Evolutionary conservation across 92 coral and sea anemone species (phyloP).

Genomic region (Epizoanthus stellaris): DNA sequence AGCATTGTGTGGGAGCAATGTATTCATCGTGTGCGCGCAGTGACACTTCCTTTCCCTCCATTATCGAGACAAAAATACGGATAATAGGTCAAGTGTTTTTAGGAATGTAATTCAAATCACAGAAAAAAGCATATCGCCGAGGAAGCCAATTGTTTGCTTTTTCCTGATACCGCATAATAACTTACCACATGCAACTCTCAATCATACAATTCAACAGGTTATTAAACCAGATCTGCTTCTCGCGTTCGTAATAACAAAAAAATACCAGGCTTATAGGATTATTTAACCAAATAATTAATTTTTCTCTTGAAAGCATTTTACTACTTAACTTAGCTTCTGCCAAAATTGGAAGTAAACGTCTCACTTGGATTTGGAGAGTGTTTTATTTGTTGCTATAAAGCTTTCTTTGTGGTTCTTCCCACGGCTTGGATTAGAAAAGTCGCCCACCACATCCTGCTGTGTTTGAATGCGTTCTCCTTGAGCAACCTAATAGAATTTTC

Average conservation of each 20-base stretch:
- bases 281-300: not conserved
- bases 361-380: not conserved
- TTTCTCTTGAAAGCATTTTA: not conserved
- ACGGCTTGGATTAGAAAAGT: not conserved
- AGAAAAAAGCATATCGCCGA: not conserved
- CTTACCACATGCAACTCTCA: not conserved
- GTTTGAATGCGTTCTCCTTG: not conserved
- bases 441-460: not conserved
- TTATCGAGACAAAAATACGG: conserved; percentile 14
- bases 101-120: conserved; percentile 20
- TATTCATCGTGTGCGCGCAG: not conserved
- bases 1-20: too few relatives aligned
- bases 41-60: not conserved
- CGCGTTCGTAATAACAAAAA: not conserved
- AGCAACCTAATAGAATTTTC: not conserved
- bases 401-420: not conserved
- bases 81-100: not conserved
- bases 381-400: not conserved
- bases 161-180: not conserved
- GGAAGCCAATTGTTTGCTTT: not conserved
- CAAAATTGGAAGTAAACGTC: not conserved
- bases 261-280: not conserved
- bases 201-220: conserved; percentile 2
- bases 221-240: not conserved
- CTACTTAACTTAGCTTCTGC: not conserved